A percentile compares a stretch with the other conserved stretches of the same genome.
phyloP scores from a whole-genome alignment of 2,113 vertebrate species.

The Protomyctophum bolini region DNA sequence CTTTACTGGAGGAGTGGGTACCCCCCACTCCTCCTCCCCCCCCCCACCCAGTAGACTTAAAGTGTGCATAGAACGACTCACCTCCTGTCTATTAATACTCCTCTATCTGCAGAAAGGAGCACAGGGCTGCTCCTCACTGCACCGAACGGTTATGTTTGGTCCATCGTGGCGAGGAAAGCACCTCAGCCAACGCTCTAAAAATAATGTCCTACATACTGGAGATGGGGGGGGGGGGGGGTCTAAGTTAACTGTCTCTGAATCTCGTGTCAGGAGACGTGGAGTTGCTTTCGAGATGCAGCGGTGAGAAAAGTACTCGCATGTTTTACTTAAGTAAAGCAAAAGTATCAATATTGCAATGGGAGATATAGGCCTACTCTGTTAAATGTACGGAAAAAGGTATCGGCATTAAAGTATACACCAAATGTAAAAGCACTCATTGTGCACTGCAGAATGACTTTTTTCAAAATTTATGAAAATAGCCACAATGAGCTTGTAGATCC shows the following conservation, averaged over 20 bases:
- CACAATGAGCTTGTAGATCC: too few species aligned
- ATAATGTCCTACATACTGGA: constrained; percentile 69
- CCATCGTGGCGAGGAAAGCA: constrained; percentile 42
- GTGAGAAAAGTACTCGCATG: too few species aligned
- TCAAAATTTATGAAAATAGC: too few species aligned
- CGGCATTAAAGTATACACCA: too few species aligned
- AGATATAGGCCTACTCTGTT: too few species aligned
- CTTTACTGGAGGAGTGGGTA: constrained; percentile 21
- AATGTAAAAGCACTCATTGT: too few species aligned
- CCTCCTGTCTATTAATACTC: constrained; percentile 44
- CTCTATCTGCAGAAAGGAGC: constrained; percentile 3
- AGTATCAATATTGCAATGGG: too few species aligned
- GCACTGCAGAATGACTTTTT: too few species aligned
- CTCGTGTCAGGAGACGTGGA: constrained; percentile 17
- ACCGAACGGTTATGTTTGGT: constrained; percentile 39
- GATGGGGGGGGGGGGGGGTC: neutral
- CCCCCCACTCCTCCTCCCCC: too few species aligned
- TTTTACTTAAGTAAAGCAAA: too few species aligned
- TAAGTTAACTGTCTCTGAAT: constrained; percentile 24
- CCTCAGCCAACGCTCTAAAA: constrained; percentile 66
- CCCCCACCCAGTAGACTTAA: constrained; percentile 19
- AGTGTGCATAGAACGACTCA: constrained; percentile 32
- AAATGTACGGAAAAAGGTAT: too few species aligned
- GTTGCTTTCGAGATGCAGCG: neutral
- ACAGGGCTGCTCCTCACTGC: constrained; percentile 40